Conservation (phyloP, 2,113 vertebrate species). For the Erythrolamprus reginae region DNA sequence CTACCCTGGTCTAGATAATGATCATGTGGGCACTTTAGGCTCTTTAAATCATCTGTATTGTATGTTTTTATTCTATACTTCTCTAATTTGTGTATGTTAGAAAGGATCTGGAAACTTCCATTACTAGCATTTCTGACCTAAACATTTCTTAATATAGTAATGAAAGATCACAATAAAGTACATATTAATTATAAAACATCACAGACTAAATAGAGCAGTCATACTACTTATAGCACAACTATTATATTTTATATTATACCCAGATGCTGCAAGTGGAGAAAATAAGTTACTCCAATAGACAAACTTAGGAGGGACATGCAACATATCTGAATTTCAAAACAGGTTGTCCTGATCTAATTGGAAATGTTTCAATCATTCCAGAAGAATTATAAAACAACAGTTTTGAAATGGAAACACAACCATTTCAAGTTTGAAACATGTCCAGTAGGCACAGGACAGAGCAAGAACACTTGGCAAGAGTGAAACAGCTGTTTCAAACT, state of each 20-base stretch:
- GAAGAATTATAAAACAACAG: not conserved
- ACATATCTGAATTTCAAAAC: not conserved
- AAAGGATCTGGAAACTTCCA: not conserved
- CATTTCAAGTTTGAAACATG: not conserved
- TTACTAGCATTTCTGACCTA: not conserved
- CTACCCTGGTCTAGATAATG: not conserved
- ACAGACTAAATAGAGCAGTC: not conserved
- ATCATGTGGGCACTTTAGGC: not conserved
- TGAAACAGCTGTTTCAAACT: not conserved
- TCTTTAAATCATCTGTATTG: not conserved
- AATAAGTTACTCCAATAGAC: not conserved
- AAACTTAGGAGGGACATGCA: not conserved
- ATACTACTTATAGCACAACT: not conserved
- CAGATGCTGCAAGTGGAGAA: constrained; percentile 1
- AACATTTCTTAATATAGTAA: not conserved
- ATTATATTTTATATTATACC: not conserved
- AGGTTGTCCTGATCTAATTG: not conserved
- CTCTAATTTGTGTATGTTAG: not conserved
- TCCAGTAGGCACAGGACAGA: not conserved
- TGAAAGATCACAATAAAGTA: constrained; percentile 1
- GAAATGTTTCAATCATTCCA: not conserved
- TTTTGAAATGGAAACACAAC: not conserved
- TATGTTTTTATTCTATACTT: not conserved
- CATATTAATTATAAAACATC: not conserved
- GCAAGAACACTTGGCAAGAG: not conserved